A percentile compares a stretch with the other conserved stretches of the same genome.
These are phyloP conservation scores for Rhinoptilus africanus DNA, from an alignment of 2,113 vertebrate species.

Conservation along the genomic window DNA sequence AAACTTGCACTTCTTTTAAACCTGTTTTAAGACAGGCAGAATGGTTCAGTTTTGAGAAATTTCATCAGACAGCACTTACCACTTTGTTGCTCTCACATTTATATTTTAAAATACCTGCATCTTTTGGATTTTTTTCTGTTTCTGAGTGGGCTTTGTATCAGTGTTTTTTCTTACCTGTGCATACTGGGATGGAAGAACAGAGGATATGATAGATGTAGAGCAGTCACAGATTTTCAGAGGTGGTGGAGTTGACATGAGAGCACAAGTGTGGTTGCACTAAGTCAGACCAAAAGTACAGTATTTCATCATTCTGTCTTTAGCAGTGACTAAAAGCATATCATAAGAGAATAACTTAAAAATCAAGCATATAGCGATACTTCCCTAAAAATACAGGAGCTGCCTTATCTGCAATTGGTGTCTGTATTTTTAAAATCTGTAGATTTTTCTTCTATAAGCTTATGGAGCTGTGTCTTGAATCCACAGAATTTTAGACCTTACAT, in stretches of 20 bases:
- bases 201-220: not conserved
- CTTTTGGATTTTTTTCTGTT: not conserved
- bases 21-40: not conserved
- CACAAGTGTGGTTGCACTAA: not conserved
- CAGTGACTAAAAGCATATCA: not conserved
- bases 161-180: not conserved
- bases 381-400: not conserved
- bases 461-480: not conserved
- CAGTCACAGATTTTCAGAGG: not conserved
- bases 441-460: not conserved
- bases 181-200: not conserved
- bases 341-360: not conserved
- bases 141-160: not conserved
- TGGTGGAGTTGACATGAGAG: not conserved
- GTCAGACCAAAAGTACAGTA: not conserved
- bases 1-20: not conserved
- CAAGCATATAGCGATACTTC: not conserved
- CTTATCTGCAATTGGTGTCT: not conserved
- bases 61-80: not conserved
- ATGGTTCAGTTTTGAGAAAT: not conserved
- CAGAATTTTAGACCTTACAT: not conserved
- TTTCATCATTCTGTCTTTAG: not conserved
- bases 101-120: not conserved
- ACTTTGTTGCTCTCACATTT: not conserved
- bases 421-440: not conserved